phyloP scores from a whole-genome alignment of 2,113 vertebrate species.

The Theristicus caerulescens region DNA sequence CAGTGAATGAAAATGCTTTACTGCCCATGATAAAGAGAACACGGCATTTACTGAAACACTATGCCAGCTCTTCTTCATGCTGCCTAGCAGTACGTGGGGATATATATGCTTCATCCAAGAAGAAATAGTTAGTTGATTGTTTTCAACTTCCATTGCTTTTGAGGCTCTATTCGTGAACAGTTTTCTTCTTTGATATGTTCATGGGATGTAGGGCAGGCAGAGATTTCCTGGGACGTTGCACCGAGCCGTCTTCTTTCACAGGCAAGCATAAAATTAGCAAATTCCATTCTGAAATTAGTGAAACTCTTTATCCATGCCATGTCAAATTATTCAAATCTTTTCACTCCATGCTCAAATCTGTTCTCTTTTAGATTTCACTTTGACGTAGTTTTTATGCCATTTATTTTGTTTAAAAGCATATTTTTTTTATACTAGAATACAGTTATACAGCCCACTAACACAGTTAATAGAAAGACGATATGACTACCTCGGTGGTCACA shows the following conservation, averaged over 20 bases:
- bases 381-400: neutral
- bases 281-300: neutral
- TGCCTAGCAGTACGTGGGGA: neutral
- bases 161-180: rapidly evolving
- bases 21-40: neutral
- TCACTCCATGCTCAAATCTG: neutral
- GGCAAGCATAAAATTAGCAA: neutral
- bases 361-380: neutral
- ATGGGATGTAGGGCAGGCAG: neutral
- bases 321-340: neutral
- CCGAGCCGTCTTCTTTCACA: neutral
- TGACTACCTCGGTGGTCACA: neutral
- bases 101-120: neutral
- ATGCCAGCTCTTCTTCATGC: neutral
- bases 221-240: neutral
- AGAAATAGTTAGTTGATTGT: neutral
- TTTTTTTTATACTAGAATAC: neutral
- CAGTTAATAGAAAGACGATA: neutral
- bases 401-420: neutral
- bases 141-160: neutral
- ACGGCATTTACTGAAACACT: neutral
- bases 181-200: neutral
- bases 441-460: neutral
- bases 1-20: neutral
- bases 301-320: neutral